Evolutionary conservation across 2,888 invertebrate species (phyloP), one percentile per base, ranked within the genome.

Genomic region (Heteromyza rotundicornis): DNA sequence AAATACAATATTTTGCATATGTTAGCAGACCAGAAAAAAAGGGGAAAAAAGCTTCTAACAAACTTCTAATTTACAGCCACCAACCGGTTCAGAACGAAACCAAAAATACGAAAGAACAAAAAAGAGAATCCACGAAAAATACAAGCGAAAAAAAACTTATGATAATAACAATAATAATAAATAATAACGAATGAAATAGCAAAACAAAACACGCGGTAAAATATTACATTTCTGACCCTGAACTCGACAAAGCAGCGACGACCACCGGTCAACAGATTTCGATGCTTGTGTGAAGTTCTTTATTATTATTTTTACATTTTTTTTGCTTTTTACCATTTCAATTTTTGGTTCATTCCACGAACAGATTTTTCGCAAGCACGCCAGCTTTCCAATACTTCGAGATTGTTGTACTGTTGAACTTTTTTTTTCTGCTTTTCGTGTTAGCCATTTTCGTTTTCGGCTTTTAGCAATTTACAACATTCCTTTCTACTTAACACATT

Each of bases 401-500:
- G n/a, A n/a, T n/a, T n/a, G n/a, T n/a, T n/a, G n/a, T n/a, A n/a
- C n/a, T n/a, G n/a, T n/a, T n/a, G n/a, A n/a, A n/a, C n/a, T n/a
- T 14, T 50, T 50, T 50, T 50, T 22, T 50, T 8, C 19, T 50
- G 20, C n/a, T 50, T 19, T 19, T 50, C 19, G 2, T 7, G 50
- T 12, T 14, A 10, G 40, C 32, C 14, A 40, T 40, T 40, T 40
- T 40, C 40, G 40, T 40, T 10, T 40, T 61, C 52, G 22, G 40
- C 32, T 53, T 57, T 52, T 47, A 32, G 53, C 57, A 56, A 44
- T 20, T 63, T 63, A 63, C 63, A 63, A 40, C 55, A 63, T 63
- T 63, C 63, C 59, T 56, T 63, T 59, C 59, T 56, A 63, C 47
- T 59, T 59, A 63, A 59, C 59, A 63, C 63, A 56, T 63, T 57